phyloP scores from a whole-genome alignment of 2,113 vertebrate species.

The Bubalus kerabau region DNA sequence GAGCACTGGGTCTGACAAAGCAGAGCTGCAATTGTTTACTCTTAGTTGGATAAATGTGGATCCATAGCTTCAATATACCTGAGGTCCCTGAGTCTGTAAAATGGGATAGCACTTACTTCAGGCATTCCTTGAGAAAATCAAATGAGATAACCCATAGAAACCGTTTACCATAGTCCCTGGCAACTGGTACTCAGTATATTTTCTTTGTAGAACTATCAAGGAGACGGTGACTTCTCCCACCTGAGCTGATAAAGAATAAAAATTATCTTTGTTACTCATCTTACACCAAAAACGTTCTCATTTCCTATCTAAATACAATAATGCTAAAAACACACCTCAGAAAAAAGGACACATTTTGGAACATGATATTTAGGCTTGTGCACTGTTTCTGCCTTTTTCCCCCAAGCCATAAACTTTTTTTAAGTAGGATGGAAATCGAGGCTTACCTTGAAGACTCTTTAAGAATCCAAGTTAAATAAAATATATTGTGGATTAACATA shows the following conservation, averaged over 20 bases:
- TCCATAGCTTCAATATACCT: neutral
- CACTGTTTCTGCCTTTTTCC: neutral
- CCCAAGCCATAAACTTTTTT: neutral
- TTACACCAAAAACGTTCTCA: neutral
- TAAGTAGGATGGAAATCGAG: neutral
- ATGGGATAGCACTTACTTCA: neutral
- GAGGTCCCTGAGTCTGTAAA: neutral
- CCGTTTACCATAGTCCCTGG: neutral
- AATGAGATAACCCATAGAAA: neutral
- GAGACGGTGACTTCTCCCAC: neutral
- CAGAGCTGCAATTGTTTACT: neutral
- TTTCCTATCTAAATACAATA: neutral
- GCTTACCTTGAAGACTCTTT: neutral
- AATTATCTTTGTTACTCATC: neutral
- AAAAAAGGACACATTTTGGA: neutral
- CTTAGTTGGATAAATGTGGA: neutral
- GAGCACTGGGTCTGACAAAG: neutral
- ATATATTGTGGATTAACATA: neutral
- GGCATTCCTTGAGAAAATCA: neutral
- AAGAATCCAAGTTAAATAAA: constrained; percentile 1
- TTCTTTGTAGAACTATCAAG: neutral
- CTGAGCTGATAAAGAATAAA: neutral
- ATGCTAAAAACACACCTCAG: neutral
- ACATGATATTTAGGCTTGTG: neutral
- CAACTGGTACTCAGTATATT: neutral